Conservation (phyloP, 2,888 invertebrate species). For the Desoria tigrina region DNA sequence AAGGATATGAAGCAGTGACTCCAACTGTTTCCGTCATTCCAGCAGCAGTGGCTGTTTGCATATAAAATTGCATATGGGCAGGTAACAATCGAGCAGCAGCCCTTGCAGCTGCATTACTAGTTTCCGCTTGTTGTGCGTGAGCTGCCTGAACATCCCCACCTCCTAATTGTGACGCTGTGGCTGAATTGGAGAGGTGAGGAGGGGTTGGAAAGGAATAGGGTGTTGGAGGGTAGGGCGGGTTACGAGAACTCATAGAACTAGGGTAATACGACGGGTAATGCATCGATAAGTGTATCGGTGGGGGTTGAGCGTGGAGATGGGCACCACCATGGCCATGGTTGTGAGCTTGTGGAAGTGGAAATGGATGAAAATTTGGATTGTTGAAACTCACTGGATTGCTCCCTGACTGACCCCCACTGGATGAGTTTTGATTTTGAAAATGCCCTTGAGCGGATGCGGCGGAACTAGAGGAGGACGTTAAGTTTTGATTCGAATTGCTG, state of each 20-base stretch:
- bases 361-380: slow-evolving; percentile 43
- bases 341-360: slow-evolving; percentile 41
- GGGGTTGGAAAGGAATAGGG: slow-evolving; percentile 42
- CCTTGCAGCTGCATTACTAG: slow-evolving; percentile 35
- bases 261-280: slow-evolving; percentile 45
- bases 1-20: slow-evolving; percentile 40
- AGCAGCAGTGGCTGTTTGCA: slow-evolving; percentile 42
- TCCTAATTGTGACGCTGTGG: slow-evolving; percentile 37
- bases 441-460: slow-evolving; percentile 42
- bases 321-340: slow-evolving; percentile 35
- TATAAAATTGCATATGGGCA: slow-evolving; percentile 45
- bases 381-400: slow-evolving; percentile 33
- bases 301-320: slow-evolving; percentile 39
- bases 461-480: slow-evolving; percentile 42
- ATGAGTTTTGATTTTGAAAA: slow-evolving; percentile 40
- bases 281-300: slow-evolving; percentile 43
- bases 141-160: slow-evolving; percentile 46
- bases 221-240: slow-evolving; percentile 43
- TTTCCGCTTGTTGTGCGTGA: slow-evolving; percentile 44
- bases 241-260: slow-evolving; percentile 34
- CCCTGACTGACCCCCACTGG: slow-evolving; percentile 29
- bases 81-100: slow-evolving; percentile 42
- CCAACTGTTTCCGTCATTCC: slow-evolving; percentile 45
- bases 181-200: slow-evolving; percentile 34
- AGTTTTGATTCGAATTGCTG: slow-evolving; percentile 42